Evolutionary conservation across 2,888 invertebrate species (phyloP).

Genomic region (Zelleria hepariella): DNA sequence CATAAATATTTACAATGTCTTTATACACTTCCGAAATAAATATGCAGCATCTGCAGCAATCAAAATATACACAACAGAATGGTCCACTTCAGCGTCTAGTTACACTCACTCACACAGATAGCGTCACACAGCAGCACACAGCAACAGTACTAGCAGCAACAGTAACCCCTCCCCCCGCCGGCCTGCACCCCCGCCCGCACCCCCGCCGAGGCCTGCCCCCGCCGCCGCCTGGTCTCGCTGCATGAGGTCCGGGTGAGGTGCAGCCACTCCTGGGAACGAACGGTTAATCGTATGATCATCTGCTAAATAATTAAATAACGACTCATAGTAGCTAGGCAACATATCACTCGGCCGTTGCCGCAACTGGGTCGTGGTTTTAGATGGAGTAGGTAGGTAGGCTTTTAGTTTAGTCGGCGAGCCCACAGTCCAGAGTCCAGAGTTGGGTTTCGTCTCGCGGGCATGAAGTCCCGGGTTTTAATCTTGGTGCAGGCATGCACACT

Average conservation of each 20-base stretch:
- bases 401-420: no score
- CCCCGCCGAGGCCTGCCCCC: slow-evolving; percentile 4
- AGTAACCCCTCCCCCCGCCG: slow-evolving; percentile 1
- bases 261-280: slow-evolving; percentile 32
- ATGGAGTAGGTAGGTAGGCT: no score
- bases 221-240: slow-evolving; percentile 44
- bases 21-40: background rate
- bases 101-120: background rate
- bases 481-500: no score
- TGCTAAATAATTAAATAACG: no score
- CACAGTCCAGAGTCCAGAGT: no score
- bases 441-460: no score
- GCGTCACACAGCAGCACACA: background rate
- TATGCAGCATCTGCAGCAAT: background rate
- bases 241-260: slow-evolving; percentile 69
- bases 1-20: background rate
- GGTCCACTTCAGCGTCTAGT: background rate
- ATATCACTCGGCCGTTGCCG: no score
- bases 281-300: background rate
- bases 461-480: no score
- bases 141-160: background rate
- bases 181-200: slow-evolving; percentile 11
- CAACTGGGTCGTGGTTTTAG: no score
- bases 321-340: no score
- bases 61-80: background rate